Conservation (phyloP, 2,113 vertebrate species). For the Hydrochoerus hydrochaeris region DNA sequence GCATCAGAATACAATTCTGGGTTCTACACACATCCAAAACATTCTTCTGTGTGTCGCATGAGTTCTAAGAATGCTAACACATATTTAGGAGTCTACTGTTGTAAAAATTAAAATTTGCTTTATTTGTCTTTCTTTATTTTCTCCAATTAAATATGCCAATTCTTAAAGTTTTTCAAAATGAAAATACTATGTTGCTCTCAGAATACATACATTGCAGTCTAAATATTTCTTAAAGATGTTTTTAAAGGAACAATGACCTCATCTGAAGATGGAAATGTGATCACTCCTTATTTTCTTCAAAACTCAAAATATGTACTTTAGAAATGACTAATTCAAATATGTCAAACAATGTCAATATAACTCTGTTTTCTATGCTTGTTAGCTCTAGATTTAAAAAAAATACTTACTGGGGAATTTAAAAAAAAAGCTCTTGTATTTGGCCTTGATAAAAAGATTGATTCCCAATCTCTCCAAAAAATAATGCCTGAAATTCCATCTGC, state of each 20-base stretch:
- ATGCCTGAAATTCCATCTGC: background rate
- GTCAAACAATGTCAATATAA: background rate
- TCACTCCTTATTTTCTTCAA: constrained; percentile 32
- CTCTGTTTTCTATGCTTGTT: constrained; percentile 23
- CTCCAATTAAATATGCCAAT: background rate
- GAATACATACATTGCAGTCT: background rate
- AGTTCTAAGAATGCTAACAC: background rate
- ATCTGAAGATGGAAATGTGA: background rate
- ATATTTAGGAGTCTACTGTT: background rate
- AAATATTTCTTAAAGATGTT: constrained; percentile 19
- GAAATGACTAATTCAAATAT: constrained; percentile 49
- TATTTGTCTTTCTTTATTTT: background rate
- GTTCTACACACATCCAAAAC: background rate
- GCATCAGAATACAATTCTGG: background rate
- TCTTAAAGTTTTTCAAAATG: background rate
- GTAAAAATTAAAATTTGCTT: background rate
- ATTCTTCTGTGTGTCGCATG: background rate
- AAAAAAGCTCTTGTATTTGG: background rate
- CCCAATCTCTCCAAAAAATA: background rate
- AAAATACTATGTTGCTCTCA: background rate
- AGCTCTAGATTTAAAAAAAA: background rate
- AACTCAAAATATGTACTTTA: constrained; percentile 52
- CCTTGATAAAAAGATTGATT: background rate
- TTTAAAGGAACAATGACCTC: constrained; percentile 2
- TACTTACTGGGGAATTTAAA: background rate